These are phyloP conservation scores for Proterorhinus semilunaris DNA, from an alignment of 2,113 vertebrate species.

Conservation along the genomic window DNA sequence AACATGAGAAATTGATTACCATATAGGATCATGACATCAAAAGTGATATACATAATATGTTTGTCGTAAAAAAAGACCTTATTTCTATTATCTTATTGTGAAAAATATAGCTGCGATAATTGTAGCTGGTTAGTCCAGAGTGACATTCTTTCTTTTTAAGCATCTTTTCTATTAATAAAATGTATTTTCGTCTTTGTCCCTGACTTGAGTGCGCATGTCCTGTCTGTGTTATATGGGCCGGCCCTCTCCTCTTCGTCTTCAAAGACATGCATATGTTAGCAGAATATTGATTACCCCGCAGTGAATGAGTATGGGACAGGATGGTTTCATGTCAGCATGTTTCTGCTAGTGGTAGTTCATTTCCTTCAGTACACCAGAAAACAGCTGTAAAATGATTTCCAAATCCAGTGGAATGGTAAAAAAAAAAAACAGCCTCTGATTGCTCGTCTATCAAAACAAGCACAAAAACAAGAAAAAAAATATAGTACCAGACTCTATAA, in stretches of 20 bases:
- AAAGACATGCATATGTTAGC: neutral
- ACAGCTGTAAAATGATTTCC: too few relatives aligned
- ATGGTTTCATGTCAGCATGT: neutral
- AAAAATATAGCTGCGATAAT: too few relatives aligned
- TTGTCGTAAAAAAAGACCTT: too few relatives aligned
- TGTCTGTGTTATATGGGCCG: neutral
- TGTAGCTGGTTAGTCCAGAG: too few relatives aligned
- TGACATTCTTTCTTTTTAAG: too few relatives aligned
- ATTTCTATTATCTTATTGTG: too few relatives aligned
- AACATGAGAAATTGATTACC: constrained; percentile 13
- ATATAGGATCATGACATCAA: neutral
- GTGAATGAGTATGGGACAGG: neutral
- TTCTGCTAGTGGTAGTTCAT: neutral
- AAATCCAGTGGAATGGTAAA: too few relatives aligned
- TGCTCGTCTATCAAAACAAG: too few relatives aligned
- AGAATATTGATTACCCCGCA: neutral
- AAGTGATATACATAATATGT: neutral
- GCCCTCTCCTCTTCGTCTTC: neutral
- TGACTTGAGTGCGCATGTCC: neutral
- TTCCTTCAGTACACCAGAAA: too few relatives aligned
- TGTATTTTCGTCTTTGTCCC: neutral
- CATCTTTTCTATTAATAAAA: neutral
- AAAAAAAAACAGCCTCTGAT: too few relatives aligned
- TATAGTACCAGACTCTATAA: too few relatives aligned
- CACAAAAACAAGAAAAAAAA: too few relatives aligned